phyloP scores from a whole-genome alignment of 37 sponge, comb jelly and placozoan species.

The Eunapius fragilis region DNA sequence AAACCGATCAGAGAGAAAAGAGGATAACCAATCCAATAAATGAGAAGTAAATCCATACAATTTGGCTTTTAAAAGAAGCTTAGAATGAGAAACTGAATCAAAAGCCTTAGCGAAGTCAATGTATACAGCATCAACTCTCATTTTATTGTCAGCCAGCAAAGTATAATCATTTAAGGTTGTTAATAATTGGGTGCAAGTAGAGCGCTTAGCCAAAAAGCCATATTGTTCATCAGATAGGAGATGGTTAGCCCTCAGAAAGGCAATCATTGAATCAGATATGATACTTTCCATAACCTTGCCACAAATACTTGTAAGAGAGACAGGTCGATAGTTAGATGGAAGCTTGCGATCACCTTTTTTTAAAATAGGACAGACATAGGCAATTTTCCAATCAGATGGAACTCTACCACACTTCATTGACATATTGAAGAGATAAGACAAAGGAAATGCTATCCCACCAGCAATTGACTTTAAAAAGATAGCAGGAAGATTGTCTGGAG shows the following conservation, averaged over 20 bases:
- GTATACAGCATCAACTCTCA: not conserved
- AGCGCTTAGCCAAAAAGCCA: not conserved
- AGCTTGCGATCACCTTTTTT: not conserved
- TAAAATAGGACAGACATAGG: not conserved
- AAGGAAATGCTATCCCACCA: too few species aligned
- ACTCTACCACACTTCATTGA: too few species aligned
- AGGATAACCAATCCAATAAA: not conserved
- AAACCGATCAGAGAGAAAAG: not conserved
- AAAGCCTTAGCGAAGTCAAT: slow-evolving; percentile 5
- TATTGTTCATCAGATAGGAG: not conserved
- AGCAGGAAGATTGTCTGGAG: too few species aligned
- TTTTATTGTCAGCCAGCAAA: not conserved
- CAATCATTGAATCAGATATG: not conserved
- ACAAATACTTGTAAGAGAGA: not conserved
- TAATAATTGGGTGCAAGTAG: not conserved
- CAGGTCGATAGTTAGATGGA: slow-evolving; percentile 12
- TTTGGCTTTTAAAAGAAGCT: not conserved
- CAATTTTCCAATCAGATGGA: not conserved
- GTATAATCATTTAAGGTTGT: not conserved
- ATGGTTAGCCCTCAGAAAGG: not conserved
- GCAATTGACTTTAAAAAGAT: too few species aligned
- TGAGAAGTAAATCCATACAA: not conserved
- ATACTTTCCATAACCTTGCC: slow-evolving; percentile 1
- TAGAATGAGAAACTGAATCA: not conserved
- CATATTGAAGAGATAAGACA: too few species aligned